Evolutionary conservation across 2,113 vertebrate genomes (phyloP), one percentile per base, ranked within the genome.

Genomic region (Lates calcarifer): DNA sequence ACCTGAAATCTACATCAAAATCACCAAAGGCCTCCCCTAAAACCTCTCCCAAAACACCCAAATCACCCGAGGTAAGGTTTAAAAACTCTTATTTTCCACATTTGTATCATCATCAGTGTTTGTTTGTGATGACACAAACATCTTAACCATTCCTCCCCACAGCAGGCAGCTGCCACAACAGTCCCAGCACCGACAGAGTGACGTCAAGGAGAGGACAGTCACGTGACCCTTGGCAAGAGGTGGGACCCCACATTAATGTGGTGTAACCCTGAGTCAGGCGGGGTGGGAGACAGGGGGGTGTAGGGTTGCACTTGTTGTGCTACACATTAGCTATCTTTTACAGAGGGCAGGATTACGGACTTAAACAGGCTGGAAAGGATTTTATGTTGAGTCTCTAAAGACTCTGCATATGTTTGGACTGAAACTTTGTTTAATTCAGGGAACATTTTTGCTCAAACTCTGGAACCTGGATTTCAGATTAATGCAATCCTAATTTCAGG

Each of bases 171-270:
- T 24, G 88, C 79, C 55, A 70, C 89, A 58, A 73, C 88, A 82
- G 84, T 78, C 53, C 63, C 91, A 33, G 82, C 80, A 37, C 63
- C 90, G n/a, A 64, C 92, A 33, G 94, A 93, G 87, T 95, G 91
- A 95, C 64, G 9, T 26, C 57, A 6, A 14, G 53, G 66, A 80
- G 51, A 41, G 69, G 73, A 88, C 77, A 35, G 88, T 90, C 86
- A 31, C 17, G 20, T 62, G 66, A 91, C 88, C 93, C 89, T 65
- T 81, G 81, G 88, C 74, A 80, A 90, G 87, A 93, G 93, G 92
- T 93, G 90, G 84, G 88, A 77, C 65, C 49, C 71, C 68, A 56
- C 39, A 31, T 15, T 83, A 51, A 63, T 84, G 74, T 72, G 77
- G 37, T 62, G 60, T 71, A 76, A n/a, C 82, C 39, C 56, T 68